Evolutionary conservation across 2,888 invertebrate genomes (phyloP).

Genomic region (Caradrina clavipalpis): DNA sequence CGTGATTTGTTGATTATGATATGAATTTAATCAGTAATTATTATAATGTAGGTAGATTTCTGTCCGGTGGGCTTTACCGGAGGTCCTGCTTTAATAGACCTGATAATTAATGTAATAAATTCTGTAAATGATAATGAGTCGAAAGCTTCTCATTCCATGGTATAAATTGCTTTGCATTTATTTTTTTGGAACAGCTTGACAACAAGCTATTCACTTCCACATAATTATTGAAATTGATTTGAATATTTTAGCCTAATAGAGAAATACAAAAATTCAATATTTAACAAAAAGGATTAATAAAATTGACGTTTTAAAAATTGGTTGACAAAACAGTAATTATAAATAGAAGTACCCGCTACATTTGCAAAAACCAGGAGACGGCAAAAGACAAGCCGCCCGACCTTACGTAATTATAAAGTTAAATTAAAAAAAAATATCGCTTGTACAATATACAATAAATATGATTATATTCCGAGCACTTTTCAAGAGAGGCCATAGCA

Average conservation of each 20-base stretch:
- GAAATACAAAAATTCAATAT: background rate
- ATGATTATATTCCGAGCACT: too few species aligned
- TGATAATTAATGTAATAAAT: too few species aligned
- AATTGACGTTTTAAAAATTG: background rate
- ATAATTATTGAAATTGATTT: background rate
- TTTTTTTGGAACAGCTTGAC: background rate
- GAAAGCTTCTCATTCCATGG: too few species aligned
- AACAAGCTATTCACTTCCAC: background rate
- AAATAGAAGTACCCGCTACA: background rate
- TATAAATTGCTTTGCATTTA: background rate
- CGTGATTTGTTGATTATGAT: constrained; percentile 17
- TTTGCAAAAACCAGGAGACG: too few species aligned
- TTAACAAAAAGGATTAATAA: background rate
- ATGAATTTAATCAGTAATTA: background rate
- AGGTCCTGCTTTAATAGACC: background rate
- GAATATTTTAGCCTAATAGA: too few species aligned
- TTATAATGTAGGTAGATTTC: background rate
- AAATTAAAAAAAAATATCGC: too few species aligned
- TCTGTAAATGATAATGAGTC: background rate
- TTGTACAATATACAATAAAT: too few species aligned
- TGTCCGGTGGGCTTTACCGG: too few species aligned
- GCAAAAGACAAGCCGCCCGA: too few species aligned
- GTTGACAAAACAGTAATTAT: background rate
- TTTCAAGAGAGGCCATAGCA: too few species aligned
- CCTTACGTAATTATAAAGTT: too few species aligned